These are phyloP conservation scores for Hiodon tergisus DNA, from an alignment of 2,113 vertebrate species.

Conservation along the genomic window DNA sequence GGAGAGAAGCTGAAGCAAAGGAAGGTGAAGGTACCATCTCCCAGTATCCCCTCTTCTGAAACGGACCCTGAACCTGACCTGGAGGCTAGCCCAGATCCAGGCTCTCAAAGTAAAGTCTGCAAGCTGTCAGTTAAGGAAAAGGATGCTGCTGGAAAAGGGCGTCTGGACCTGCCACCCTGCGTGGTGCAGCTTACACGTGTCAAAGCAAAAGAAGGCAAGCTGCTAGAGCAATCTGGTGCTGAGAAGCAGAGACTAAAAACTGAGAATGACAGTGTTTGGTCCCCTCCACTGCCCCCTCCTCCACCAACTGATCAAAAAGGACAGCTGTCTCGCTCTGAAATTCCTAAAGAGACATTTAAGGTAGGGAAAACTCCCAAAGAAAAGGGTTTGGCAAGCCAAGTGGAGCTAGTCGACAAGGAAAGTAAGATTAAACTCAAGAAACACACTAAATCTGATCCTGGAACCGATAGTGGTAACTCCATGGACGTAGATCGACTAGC, in stretches of 20 bases:
- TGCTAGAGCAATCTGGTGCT: conserved; percentile 67
- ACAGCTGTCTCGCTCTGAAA: conserved; percentile 60
- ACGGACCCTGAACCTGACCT: conserved; percentile 73
- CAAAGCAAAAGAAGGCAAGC: conserved; percentile 76
- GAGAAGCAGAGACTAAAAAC: conserved; percentile 77
- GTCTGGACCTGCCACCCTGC: conserved; percentile 71
- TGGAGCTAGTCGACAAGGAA: conserved; percentile 77
- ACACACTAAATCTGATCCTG: conserved; percentile 72
- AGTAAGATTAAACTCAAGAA: conserved; percentile 79
- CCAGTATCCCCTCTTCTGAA: conserved; percentile 75
- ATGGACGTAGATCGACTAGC: conserved; percentile 83
- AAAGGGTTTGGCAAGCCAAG: conserved; percentile 61
- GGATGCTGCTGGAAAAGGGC: conserved; percentile 66
- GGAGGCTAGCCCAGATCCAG: conserved; percentile 72
- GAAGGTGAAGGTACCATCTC: conserved; percentile 81
- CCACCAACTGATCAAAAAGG: conserved; percentile 62
- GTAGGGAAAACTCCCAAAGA: conserved; percentile 68
- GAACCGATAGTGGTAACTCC: conserved; percentile 65
- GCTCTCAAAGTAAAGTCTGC: conserved; percentile 47
- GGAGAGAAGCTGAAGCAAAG: conserved; percentile 72
- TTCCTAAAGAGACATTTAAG: conserved; percentile 75
- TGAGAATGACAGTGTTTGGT: conserved; percentile 69
- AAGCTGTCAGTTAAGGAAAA: conserved; percentile 66
- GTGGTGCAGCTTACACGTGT: conserved; percentile 71
- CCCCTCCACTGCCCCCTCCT: conserved; percentile 32